A percentile compares a stretch with the other conserved stretches of the same genome.
These are phyloP conservation scores for Clarias batrachus DNA, from an alignment of 2,113 vertebrate species.

Conservation along the genomic window DNA sequence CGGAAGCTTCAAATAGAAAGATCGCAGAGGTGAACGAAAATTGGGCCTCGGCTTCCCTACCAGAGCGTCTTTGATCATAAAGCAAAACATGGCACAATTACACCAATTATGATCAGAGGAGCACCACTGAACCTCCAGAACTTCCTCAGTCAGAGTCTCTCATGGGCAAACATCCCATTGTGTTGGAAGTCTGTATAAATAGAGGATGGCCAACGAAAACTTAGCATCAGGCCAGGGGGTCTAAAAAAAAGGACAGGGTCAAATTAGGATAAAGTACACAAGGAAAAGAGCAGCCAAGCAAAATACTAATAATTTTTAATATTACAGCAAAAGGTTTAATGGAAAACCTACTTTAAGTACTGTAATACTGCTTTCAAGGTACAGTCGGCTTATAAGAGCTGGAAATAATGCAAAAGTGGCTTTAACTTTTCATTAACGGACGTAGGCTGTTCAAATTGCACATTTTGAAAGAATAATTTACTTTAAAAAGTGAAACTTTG, in stretches of 20 bases:
- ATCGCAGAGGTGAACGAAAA: slow-evolving; percentile 41
- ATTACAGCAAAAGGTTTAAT: background rate
- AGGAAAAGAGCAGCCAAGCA: background rate
- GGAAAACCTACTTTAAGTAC: no score
- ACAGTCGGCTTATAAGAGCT: no score
- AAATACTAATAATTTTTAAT: background rate
- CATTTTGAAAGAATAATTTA: no score
- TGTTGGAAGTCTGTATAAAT: background rate
- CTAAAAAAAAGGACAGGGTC: background rate
- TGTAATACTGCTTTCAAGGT: no score
- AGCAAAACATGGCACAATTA: slow-evolving; percentile 50
- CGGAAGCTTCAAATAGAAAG: slow-evolving; percentile 37
- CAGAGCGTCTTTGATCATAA: slow-evolving; percentile 37
- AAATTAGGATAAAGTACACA: background rate
- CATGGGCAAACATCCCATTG: background rate
- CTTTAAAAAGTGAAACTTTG: no score
- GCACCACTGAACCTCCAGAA: background rate
- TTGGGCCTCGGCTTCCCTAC: slow-evolving; percentile 15
- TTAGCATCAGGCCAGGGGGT: background rate
- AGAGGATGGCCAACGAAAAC: background rate
- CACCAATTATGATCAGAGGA: slow-evolving; percentile 42
- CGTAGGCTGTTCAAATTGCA: no score
- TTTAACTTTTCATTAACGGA: no score
- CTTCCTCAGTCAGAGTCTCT: slow-evolving; percentile 25
- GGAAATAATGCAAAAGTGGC: no score